These are phyloP conservation scores for Taenioides sp. DNA, from an alignment of 2,797 vertebrate species.

Conservation along the genomic window DNA sequence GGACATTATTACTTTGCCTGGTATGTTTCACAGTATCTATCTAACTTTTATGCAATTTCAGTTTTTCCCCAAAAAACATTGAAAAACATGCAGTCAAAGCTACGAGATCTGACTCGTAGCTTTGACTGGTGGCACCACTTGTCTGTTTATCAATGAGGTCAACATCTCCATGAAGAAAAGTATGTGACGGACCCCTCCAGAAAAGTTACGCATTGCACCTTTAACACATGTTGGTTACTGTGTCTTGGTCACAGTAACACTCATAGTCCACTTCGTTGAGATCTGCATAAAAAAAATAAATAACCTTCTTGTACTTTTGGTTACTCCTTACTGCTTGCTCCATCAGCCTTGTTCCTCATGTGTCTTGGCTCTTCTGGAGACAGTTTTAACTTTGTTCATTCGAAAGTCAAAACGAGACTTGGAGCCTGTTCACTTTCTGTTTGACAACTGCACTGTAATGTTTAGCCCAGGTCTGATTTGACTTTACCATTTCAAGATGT, in stretches of 20 bases:
- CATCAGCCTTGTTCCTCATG: not conserved
- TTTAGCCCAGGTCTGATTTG: conserved; percentile 26
- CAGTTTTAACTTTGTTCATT: not conserved
- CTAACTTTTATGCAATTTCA: no score
- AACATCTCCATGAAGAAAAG: no score
- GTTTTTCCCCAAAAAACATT: no score
- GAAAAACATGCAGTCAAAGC: no score
- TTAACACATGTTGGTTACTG: no score
- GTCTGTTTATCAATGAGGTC: no score
- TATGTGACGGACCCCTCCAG: no score
- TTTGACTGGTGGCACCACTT: no score
- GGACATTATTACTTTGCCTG: not conserved
- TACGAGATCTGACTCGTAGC: no score
- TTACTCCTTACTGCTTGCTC: not conserved
- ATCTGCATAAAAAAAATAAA: not conserved
- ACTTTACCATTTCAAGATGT: conserved; percentile 32
- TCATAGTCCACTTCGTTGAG: not conserved
- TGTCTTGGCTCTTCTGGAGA: not conserved
- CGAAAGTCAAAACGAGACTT: conserved; percentile 5
- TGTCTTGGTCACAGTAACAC: no score
- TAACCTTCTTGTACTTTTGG: not conserved
- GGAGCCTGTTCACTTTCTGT: conserved; percentile 23
- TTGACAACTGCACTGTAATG: conserved; percentile 15
- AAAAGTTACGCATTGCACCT: no score
- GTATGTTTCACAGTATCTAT: not conserved